Evolutionary conservation across 2,888 invertebrate genomes (phyloP).

Genomic region (Phasia obesa): DNA sequence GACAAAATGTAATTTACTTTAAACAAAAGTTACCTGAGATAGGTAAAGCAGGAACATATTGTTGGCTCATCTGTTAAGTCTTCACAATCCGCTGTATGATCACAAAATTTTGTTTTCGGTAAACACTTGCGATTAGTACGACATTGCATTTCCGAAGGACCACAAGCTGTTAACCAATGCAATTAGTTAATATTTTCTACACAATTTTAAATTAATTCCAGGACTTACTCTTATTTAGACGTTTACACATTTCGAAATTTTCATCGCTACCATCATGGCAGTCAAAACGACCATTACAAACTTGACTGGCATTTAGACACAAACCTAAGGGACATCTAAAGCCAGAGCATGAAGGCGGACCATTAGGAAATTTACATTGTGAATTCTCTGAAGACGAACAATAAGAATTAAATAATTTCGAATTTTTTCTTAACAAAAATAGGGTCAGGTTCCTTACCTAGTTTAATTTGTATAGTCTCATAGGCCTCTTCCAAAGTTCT

Average conservation of each 20-base stretch:
- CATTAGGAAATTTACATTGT: slow-evolving; percentile 74
- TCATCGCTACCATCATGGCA: slow-evolving; percentile 89
- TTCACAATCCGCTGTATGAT: slow-evolving; percentile 87
- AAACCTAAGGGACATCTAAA: slow-evolving; percentile 88
- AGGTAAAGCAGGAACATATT: slow-evolving; percentile 86
- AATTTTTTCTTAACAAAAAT: background rate
- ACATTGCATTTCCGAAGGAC: slow-evolving; percentile 85
- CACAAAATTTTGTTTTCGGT: slow-evolving; percentile 87
- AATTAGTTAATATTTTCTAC: background rate
- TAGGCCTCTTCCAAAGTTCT: slow-evolving; percentile 76
- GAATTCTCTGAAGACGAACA: slow-evolving; percentile 75
- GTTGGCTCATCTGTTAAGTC: slow-evolving; percentile 89
- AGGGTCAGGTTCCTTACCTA: slow-evolving; percentile 74
- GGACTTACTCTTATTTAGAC: slow-evolving; percentile 74
- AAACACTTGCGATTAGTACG: slow-evolving; percentile 88
- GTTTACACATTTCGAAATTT: slow-evolving; percentile 76
- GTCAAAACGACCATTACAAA: slow-evolving; percentile 87
- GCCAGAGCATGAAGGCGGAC: slow-evolving; percentile 83
- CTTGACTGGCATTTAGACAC: slow-evolving; percentile 84
- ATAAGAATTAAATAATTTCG: background rate
- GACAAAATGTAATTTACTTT: background rate
- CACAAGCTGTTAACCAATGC: slow-evolving; percentile 84
- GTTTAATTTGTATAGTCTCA: slow-evolving; percentile 75
- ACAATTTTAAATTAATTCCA: background rate
- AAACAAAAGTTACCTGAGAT: slow-evolving; percentile 83